These are phyloP conservation scores for Spilogale gracilis DNA, from an alignment of 2,113 vertebrate species.

Conservation along the genomic window DNA sequence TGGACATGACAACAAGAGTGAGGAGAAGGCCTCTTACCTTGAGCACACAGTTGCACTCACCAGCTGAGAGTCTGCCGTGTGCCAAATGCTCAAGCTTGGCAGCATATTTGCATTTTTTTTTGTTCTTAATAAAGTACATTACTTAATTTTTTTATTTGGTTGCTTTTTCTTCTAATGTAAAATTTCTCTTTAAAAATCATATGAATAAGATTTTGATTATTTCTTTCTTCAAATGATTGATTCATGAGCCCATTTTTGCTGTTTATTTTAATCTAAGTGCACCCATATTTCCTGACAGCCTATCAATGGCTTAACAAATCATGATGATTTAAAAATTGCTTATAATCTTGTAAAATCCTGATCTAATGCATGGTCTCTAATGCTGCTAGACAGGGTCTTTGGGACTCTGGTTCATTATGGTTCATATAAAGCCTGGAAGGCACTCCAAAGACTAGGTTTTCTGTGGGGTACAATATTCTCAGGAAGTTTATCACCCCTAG, in stretches of 20 bases:
- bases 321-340: background rate
- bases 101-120: background rate
- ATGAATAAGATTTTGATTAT: background rate
- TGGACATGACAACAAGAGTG: background rate
- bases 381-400: background rate
- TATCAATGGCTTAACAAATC: background rate
- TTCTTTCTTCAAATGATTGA: background rate
- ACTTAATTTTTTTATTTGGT: background rate
- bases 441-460: background rate
- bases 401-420: background rate
- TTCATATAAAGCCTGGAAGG: background rate
- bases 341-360: background rate
- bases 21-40: background rate
- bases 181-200: background rate
- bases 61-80: background rate
- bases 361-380: background rate
- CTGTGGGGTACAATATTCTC: too few species aligned
- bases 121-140: background rate
- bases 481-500: background rate
- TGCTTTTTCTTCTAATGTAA: background rate
- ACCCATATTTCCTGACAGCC: background rate
- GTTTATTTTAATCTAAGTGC: background rate
- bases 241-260: background rate
- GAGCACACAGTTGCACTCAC: background rate
- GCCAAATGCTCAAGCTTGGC: background rate